phyloP scores from a whole-genome alignment of 2,113 vertebrate species.

The Pelodiscus sinensis region DNA sequence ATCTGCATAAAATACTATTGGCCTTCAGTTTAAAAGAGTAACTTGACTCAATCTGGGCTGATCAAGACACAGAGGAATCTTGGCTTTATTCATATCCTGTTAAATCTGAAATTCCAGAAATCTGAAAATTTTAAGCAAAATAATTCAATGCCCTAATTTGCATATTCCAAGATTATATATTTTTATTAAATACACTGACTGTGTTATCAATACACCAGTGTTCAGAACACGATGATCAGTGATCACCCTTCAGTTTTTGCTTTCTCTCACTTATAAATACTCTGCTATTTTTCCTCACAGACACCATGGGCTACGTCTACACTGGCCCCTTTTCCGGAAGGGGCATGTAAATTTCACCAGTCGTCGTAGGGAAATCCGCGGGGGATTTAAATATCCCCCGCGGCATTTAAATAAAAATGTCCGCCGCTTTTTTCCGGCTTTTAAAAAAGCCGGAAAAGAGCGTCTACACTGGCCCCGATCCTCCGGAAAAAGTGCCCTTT shows the following conservation, averaged over 20 bases:
- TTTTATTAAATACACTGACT: constrained; percentile 57
- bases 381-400: too few species aligned
- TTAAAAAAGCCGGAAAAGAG: too few species aligned
- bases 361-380: too few species aligned
- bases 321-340: too few species aligned
- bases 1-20: background rate
- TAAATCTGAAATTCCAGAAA: constrained; percentile 39
- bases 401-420: too few species aligned
- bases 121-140: constrained; percentile 39
- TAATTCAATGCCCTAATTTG: background rate
- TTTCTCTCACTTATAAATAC: constrained; percentile 13
- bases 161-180: background rate
- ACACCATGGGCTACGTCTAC: background rate
- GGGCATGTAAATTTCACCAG: too few species aligned
- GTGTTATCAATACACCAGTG: constrained; percentile 1
- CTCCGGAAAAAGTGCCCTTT: too few species aligned
- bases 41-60: background rate
- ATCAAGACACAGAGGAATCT: background rate
- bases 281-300: constrained; percentile 22
- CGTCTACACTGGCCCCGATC: too few species aligned
- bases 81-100: constrained; percentile 3
- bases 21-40: background rate
- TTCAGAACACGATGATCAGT: background rate
- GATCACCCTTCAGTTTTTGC: background rate
- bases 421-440: too few species aligned